These are phyloP conservation scores for Toxotes lorentzi DNA, from an alignment of 2,797 vertebrate species.

Conservation along the genomic window DNA sequence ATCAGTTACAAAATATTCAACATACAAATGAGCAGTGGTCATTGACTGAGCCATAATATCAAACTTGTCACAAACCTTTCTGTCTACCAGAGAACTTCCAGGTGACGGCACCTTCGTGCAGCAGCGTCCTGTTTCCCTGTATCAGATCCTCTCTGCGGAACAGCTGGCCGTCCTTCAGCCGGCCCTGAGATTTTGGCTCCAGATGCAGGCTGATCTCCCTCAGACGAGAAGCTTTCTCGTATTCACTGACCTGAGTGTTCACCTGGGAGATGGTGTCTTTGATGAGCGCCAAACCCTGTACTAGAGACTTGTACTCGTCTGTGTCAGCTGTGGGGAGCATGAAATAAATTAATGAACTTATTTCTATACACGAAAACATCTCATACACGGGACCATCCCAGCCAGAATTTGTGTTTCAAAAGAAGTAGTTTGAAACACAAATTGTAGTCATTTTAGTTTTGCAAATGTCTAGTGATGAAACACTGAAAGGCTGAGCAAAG, in stretches of 20 bases:
- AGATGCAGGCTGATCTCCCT: conserved; percentile 87
- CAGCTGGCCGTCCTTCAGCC: conserved; percentile 84
- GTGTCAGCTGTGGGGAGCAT: conserved; percentile 83
- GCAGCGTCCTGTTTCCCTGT: conserved; percentile 76
- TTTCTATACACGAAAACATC: background rate
- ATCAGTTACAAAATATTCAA: background rate
- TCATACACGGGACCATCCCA: background rate
- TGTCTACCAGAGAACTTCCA: conserved; percentile 89
- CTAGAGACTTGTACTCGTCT: conserved; percentile 86
- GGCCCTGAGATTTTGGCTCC: conserved; percentile 89
- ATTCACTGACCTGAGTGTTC: conserved; percentile 86
- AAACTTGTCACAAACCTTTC: conserved; percentile 88
- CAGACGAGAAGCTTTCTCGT: conserved; percentile 86
- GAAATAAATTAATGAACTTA: background rate
- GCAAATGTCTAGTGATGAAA: background rate
- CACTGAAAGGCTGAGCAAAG: background rate
- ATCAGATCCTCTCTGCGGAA: conserved; percentile 90
- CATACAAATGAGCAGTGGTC: background rate
- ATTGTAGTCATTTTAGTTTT: background rate
- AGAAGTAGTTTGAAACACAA: too few relatives aligned
- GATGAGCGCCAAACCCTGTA: conserved; percentile 87
- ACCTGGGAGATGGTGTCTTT: conserved; percentile 90
- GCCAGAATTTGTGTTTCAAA: background rate
- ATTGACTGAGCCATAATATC: background rate
- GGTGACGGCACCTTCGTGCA: conserved; percentile 87